These are phyloP conservation scores for Ylistrum balloti DNA, from an alignment of 1,140 invertebrate genomes.

Conservation along the genomic window DNA sequence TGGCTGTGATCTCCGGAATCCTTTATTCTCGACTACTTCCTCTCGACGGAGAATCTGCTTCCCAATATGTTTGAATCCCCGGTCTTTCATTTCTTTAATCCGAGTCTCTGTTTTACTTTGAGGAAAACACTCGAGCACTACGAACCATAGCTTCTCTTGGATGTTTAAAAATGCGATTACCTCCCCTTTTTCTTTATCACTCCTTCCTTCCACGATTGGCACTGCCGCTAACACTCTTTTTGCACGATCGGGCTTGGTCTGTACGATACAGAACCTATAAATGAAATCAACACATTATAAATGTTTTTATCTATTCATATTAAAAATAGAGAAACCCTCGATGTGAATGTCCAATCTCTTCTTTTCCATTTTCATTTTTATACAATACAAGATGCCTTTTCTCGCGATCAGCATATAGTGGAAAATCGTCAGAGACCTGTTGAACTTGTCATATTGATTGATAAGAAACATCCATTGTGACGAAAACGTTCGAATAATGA, in stretches of 20 bases:
- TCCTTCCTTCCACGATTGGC: constrained; percentile 70
- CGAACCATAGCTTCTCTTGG: constrained; percentile 77
- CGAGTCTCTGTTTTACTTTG: constrained; percentile 53
- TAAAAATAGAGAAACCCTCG: no score
- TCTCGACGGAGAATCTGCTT: constrained; percentile 62
- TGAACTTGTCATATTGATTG: no score
- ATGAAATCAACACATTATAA: constrained; percentile 7
- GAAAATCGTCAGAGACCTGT: no score
- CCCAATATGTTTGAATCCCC: constrained; percentile 63
- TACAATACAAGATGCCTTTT: no score
- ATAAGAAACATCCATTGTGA: no score
- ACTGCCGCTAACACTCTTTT: constrained; percentile 73
- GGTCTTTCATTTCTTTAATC: constrained; percentile 62
- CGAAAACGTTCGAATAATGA: no score
- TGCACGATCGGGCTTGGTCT: constrained; percentile 73
- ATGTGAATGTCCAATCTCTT: no score
- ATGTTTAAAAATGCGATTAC: constrained; percentile 76
- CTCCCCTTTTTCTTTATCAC: constrained; percentile 73
- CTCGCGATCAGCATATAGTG: no score
- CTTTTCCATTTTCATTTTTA: no score
- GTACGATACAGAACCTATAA: constrained; percentile 78
- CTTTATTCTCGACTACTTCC: constrained; percentile 57
- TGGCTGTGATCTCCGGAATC: constrained; percentile 51
- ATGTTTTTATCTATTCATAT: no score
- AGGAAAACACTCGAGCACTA: constrained; percentile 73